These are phyloP conservation scores for Perca fluviatilis DNA, from an alignment of 2,113 vertebrate genomes.

Conservation along the genomic window DNA sequence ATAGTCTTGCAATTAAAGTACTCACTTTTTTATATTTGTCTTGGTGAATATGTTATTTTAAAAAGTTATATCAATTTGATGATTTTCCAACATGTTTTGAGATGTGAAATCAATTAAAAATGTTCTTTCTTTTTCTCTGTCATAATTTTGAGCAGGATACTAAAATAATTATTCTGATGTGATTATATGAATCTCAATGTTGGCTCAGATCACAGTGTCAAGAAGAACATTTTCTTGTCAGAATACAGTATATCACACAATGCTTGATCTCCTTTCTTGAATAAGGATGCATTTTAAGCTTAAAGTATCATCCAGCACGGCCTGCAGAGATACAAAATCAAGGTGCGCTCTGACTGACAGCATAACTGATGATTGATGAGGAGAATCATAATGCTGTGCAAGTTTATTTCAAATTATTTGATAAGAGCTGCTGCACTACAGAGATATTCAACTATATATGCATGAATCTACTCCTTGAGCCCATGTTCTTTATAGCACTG, in stretches of 20 bases:
- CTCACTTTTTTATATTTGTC: not conserved
- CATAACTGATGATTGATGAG: constrained; percentile 67
- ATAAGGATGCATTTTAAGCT: constrained; percentile 12
- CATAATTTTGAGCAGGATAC: not conserved
- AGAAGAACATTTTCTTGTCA: constrained; percentile 11
- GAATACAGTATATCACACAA: not conserved
- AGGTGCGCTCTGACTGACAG: constrained; percentile 49
- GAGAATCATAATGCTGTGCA: constrained; percentile 37
- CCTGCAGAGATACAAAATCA: constrained; percentile 15
- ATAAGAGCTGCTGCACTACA: constrained; percentile 68
- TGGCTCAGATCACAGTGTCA: not conserved
- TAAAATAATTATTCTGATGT: not conserved
- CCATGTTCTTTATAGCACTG: constrained; percentile 36
- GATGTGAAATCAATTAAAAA: not conserved
- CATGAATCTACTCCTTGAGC: constrained; percentile 44
- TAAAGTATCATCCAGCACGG: not conserved
- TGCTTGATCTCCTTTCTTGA: not conserved
- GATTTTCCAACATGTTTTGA: not conserved
- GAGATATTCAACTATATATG: constrained; percentile 63
- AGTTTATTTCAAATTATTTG: constrained; percentile 71
- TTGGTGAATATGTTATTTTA: no score
- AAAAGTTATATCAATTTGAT: not conserved
- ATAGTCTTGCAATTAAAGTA: not conserved
- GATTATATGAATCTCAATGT: not conserved
- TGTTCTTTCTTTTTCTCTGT: not conserved